A percentile compares a stretch with the other conserved stretches of the same genome.
Conservation (phyloP, 2,888 invertebrate species). For the Creontiades dilutus region DNA sequence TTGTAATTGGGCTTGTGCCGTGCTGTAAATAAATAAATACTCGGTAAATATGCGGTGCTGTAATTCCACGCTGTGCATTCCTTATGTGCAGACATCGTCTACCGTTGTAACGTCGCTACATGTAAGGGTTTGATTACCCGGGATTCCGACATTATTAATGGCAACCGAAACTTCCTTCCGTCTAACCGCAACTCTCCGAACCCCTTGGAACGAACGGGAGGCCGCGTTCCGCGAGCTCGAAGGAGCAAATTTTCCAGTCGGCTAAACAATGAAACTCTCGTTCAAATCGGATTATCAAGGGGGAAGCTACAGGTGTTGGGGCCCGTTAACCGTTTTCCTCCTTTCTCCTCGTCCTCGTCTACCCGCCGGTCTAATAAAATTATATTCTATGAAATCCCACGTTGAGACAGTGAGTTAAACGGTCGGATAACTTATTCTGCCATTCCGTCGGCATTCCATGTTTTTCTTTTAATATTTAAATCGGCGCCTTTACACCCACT, state of each 20-base stretch:
- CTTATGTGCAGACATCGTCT: too few relatives aligned
- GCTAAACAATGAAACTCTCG: constrained; percentile 59
- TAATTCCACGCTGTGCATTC: too few relatives aligned
- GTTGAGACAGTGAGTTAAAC: not conserved
- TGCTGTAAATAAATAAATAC: too few relatives aligned
- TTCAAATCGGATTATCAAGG: constrained; percentile 52
- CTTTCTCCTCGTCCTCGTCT: not conserved
- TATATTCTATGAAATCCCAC: constrained; percentile 12
- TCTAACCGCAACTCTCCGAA: not conserved
- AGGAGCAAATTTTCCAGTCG: constrained; percentile 11
- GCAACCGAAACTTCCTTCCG: not conserved
- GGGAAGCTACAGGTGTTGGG: constrained; percentile 54
- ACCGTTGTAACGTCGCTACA: too few relatives aligned
- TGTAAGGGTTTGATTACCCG: too few relatives aligned
- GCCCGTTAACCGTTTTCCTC: constrained; percentile 1
- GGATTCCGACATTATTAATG: not conserved
- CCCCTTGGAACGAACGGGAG: not conserved
- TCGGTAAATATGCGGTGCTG: too few relatives aligned
- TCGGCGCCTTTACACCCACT: too few relatives aligned
- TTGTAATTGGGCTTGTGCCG: too few relatives aligned
- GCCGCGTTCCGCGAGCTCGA: not conserved
- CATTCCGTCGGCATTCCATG: not conserved
- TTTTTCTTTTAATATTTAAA: too few relatives aligned
- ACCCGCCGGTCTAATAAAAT: constrained; percentile 14
- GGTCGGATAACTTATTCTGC: not conserved